These are phyloP conservation scores for Iselma pallidipennis DNA, from an alignment of 2,888 invertebrate species.

Conservation along the genomic window DNA sequence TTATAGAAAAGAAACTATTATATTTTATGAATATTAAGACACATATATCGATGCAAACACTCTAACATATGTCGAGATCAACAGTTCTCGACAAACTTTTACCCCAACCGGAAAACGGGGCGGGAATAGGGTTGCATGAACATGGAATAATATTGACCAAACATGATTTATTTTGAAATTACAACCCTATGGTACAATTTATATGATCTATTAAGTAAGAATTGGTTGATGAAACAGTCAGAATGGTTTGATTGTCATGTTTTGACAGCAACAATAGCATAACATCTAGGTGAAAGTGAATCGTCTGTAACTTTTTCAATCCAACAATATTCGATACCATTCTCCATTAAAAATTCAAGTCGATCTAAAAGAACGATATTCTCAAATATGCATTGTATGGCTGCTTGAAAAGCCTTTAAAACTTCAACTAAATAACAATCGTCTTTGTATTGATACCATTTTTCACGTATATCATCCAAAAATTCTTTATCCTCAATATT, in stretches of 20 bases:
- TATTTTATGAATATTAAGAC: too few relatives aligned
- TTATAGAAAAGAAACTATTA: too few relatives aligned
- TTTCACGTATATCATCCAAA: slow-evolving; percentile 41
- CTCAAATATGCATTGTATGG: slow-evolving; percentile 62
- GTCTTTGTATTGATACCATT: slow-evolving; percentile 45
- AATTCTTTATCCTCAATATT: slow-evolving; percentile 32
- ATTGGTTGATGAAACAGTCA: too few relatives aligned
- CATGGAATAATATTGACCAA: too few relatives aligned
- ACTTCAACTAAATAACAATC: slow-evolving; percentile 53
- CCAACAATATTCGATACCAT: slow-evolving; percentile 55
- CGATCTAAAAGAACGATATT: slow-evolving; percentile 61
- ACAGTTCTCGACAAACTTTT: too few relatives aligned
- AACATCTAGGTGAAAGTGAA: slow-evolving; percentile 67
- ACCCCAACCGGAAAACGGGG: too few relatives aligned
- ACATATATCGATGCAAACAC: too few relatives aligned
- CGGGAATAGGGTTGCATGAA: too few relatives aligned
- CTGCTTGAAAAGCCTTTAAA: slow-evolving; percentile 58
- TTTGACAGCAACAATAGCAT: slow-evolving; percentile 63
- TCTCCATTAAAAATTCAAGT: slow-evolving; percentile 55
- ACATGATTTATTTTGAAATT: too few relatives aligned
- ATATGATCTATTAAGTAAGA: not conserved
- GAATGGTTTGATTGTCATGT: not conserved
- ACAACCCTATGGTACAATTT: too few relatives aligned
- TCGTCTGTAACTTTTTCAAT: slow-evolving; percentile 66
- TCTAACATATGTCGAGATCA: too few relatives aligned